A percentile compares a stretch with the other conserved stretches of the same genome.
Conservation (phyloP, 2,797 vertebrate species). For the Scomberomorus guttatus region DNA sequence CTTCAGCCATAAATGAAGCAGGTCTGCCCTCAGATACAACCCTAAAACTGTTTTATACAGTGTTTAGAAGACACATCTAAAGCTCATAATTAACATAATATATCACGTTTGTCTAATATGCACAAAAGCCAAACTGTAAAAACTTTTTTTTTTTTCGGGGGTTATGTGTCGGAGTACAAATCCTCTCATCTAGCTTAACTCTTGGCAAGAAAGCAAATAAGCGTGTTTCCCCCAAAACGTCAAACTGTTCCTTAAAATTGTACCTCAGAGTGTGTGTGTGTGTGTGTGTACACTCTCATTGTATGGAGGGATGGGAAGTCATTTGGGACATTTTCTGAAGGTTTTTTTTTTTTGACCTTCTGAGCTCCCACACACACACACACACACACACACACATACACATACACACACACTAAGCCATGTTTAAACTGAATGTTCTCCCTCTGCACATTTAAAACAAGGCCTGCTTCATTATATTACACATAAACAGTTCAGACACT, state of each 20-base stretch:
- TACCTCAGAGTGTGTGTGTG: not conserved
- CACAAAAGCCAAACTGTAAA: too few relatives aligned
- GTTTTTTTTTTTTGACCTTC: constrained; percentile 17
- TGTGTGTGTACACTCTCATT: not conserved
- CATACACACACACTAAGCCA: constrained; percentile 60
- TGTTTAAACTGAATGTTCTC: constrained; percentile 73
- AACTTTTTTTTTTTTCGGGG: too few relatives aligned
- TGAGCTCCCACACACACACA: constrained; percentile 31
- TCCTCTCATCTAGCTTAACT: constrained; percentile 12
- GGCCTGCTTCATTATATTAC: constrained; percentile 43
- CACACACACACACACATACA: constrained; percentile 13
- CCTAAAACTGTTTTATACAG: too few relatives aligned
- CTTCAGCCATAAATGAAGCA: too few relatives aligned
- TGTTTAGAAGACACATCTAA: not conserved
- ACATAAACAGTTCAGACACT: constrained; percentile 23
- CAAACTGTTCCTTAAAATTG: not conserved
- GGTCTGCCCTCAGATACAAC: too few relatives aligned
- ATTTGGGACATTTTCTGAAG: constrained; percentile 23
- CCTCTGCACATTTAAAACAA: constrained; percentile 59
- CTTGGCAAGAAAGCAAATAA: constrained; percentile 1
- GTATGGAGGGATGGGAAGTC: not conserved
- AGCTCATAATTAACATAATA: too few relatives aligned
- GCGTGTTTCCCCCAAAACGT: constrained; percentile 1
- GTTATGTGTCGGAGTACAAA: too few relatives aligned
- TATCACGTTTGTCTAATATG: too few relatives aligned